Evolutionary conservation across 2,113 vertebrate genomes (phyloP).

Genomic region (Cettia cetti): DNA sequence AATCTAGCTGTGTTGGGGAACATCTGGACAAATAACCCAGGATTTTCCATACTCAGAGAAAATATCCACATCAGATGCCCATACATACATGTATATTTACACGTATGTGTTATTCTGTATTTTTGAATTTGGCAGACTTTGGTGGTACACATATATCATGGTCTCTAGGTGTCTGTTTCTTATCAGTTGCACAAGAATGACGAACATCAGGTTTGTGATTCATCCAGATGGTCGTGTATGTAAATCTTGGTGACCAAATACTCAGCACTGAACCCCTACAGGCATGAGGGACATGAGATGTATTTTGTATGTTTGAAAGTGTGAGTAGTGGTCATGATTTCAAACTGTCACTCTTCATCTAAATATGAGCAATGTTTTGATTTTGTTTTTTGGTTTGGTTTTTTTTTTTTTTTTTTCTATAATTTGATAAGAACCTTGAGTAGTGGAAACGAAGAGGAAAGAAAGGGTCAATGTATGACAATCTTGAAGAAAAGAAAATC

Average conservation of each 20-base stretch:
- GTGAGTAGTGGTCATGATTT: neutral
- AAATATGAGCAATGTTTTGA: neutral
- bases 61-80: neutral
- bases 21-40: neutral
- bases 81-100: too few species aligned
- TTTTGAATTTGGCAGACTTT: neutral
- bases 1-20: neutral
- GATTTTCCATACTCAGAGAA: neutral
- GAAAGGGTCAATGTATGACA: neutral
- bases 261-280: neutral
- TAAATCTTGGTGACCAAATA: neutral
- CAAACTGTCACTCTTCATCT: neutral
- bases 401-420: neutral
- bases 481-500: neutral
- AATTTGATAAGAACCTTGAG: neutral
- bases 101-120: rapidly evolving
- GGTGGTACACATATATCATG: rapidly evolving
- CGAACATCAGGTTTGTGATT: neutral
- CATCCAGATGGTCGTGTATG: too few species aligned
- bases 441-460: rapidly evolving
- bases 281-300: neutral
- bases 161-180: neutral
- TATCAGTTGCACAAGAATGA: neutral
- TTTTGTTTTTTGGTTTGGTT: neutral
- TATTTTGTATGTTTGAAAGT: neutral